Percentiles rank a stretch among this genome's conserved stretches.
These are phyloP conservation scores for Limnephilus lunatus DNA, from an alignment of 2,888 invertebrate species.

Conservation along the genomic window DNA sequence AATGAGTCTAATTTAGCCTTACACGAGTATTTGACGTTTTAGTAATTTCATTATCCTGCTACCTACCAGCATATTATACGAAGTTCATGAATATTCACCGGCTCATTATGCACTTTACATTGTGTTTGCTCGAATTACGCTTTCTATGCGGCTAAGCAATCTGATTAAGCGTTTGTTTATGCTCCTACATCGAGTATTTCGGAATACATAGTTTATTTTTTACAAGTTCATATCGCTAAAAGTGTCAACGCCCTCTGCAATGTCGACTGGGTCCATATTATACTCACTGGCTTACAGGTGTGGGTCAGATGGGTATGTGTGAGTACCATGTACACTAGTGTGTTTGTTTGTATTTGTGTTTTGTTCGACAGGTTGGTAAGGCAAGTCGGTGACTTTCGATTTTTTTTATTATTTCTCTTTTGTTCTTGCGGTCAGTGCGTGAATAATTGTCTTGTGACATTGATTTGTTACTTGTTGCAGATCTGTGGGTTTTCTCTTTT, in stretches of 20 bases:
- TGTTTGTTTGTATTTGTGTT: background rate
- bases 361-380: constrained; percentile 14
- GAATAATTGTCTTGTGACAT: constrained; percentile 54
- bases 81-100: constrained; percentile 25
- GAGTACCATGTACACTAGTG: background rate
- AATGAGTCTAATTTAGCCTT: background rate
- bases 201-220: constrained; percentile 37
- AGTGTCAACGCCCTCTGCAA: constrained; percentile 48
- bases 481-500: background rate
- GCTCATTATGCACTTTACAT: background rate
- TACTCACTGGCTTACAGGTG: background rate
- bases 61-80: constrained; percentile 7
- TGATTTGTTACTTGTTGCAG: constrained; percentile 39
- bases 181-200: constrained; percentile 23
- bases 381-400: constrained; percentile 52
- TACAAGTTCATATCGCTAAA: constrained; percentile 45
- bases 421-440: constrained; percentile 51
- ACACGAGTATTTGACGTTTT: background rate
- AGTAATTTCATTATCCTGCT: background rate
- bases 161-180: constrained; percentile 36
- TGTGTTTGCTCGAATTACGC: constrained; percentile 37
- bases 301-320: background rate
- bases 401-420: constrained; percentile 39
- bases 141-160: constrained; percentile 43
- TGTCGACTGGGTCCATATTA: constrained; percentile 21